Evolutionary conservation across 2,888 invertebrate species (phyloP), one percentile per base, ranked within the genome.

Genomic region (Temnothorax unifasciatus): DNA sequence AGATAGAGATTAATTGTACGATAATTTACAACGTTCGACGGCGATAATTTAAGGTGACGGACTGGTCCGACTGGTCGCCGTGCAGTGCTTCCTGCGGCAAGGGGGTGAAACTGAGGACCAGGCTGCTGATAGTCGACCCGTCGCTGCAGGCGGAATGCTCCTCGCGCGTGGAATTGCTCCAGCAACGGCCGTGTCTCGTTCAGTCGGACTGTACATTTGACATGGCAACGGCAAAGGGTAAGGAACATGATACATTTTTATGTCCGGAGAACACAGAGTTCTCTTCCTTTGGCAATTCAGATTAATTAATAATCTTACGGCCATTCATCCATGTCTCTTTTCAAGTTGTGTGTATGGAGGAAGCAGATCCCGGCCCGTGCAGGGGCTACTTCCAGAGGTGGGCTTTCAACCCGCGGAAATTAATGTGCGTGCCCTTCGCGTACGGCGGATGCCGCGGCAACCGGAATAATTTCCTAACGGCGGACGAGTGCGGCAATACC

Each of bases 361-460:
- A 96, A 29, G 96, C 96, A 41, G 97, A 98, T 90, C 95, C 95
- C 44, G 99, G 99, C 1, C 98, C 98, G 1, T 99, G 99, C 94
- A 96, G 97, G 83, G 99, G 98, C 0, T 96, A 96, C 92, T 98
- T 98, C 95, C 97, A 97, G 91, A 97, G 99, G 83, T 99, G 98
- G 97, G 97, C 97, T 88, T 99, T 97, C 95, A 97, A 97, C 93
- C 94, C 96, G 0, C 95, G 95, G 77, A 97, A 97, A 92, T 96
- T 97, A 83, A 97, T 96, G 95, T 99, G 99, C 95, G 96, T 97
- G 82, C 96, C 97, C 79, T 99, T 99, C 95, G 96, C 96, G 79
- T 99, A 98, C 95, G 98, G 99, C 59, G 98, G 98, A 63, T 98
- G 98, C 90, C 96, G 98, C 83, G 99, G 99, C 59, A 99, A 98